phyloP scores from a whole-genome alignment of 2,797 vertebrate genomes.

The Labroides dimidiatus region DNA sequence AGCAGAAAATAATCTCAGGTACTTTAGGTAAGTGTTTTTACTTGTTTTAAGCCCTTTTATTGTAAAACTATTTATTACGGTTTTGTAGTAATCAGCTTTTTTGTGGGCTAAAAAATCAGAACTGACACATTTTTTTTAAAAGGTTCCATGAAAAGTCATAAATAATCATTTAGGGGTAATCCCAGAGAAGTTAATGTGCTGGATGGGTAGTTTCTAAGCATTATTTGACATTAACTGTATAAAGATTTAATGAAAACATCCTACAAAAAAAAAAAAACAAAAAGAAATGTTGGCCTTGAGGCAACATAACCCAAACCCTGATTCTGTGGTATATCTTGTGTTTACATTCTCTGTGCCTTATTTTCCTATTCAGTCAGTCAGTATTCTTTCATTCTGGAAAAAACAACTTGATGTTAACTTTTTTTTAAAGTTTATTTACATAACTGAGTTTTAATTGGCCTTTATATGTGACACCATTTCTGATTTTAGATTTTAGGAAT shows the following conservation, averaged over 20 bases:
- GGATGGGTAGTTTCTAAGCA: background rate
- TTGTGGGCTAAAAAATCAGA: no score
- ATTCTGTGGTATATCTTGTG: background rate
- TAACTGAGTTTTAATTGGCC: background rate
- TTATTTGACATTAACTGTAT: background rate
- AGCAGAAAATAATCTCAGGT: background rate
- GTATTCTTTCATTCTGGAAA: background rate
- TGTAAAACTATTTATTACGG: no score
- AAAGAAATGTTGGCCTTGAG: no score
- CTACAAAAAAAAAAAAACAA: no score
- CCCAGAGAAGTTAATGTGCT: background rate
- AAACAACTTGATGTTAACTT: background rate
- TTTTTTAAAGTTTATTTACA: background rate
- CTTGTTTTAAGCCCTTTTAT: no score
- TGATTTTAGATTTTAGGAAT: background rate
- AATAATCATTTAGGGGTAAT: background rate
- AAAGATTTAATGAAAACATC: no score
- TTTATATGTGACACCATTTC: background rate
- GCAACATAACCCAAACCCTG: background rate
- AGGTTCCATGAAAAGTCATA: no score
- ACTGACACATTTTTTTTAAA: no score
- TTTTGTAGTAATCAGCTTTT: no score
- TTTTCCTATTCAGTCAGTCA: background rate
- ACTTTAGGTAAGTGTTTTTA: no score
- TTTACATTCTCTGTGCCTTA: background rate